A percentile compares a stretch with the other conserved stretches of the same genome.
These are phyloP conservation scores for Spilogale gracilis DNA, from an alignment of 2,113 vertebrate species.

Conservation along the genomic window DNA sequence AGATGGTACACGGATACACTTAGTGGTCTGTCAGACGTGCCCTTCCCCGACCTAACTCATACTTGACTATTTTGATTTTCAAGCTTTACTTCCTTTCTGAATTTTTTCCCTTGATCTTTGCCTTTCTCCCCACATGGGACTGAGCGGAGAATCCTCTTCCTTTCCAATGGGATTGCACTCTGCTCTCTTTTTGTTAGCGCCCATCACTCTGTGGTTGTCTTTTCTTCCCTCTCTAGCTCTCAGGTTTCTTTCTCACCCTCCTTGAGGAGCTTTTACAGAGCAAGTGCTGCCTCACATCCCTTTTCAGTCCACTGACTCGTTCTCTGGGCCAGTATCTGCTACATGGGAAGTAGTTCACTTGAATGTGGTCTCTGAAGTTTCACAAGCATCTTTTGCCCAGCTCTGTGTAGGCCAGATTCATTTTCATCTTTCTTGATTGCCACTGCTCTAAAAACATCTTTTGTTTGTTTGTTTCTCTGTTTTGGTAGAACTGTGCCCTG, in stretches of 20 bases:
- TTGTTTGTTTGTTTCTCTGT: neutral
- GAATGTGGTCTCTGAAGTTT: neutral
- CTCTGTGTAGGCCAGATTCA: neutral
- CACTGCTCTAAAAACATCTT: neutral
- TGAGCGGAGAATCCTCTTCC: neutral
- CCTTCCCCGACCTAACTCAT: neutral
- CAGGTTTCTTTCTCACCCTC: no score
- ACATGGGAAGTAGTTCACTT: neutral
- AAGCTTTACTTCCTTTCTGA: neutral
- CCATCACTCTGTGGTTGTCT: rapidly evolving
- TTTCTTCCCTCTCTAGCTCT: neutral
- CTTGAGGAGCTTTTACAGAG: neutral
- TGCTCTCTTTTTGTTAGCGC: neutral
- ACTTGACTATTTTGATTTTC: neutral
- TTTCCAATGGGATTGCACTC: rapidly evolving
- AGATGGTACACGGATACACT: neutral
- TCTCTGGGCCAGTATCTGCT: neutral
- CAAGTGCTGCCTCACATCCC: neutral
- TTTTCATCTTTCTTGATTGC: neutral
- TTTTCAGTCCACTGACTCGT: neutral
- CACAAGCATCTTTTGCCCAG: neutral
- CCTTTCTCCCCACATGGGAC: neutral
- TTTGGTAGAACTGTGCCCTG: neutral
- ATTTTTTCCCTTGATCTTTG: neutral
- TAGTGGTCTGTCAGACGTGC: neutral